Conservation (phyloP, 2,113 vertebrate genomes). For the Bambusicola thoracicus region DNA sequence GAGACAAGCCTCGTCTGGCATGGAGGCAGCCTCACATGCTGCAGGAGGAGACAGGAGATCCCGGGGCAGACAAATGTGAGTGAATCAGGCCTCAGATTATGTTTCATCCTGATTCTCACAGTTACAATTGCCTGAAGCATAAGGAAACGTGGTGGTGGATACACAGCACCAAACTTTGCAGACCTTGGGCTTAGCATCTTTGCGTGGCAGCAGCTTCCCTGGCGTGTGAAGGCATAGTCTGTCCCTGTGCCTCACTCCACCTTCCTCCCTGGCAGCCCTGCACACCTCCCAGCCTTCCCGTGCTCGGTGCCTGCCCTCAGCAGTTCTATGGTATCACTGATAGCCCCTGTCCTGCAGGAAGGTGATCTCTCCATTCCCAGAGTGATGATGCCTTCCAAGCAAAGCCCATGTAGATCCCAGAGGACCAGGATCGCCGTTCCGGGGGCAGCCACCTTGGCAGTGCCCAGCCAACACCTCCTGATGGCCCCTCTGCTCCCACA, state of each 20-base stretch:
- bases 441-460: background rate
- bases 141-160: background rate
- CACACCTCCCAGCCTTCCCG: background rate
- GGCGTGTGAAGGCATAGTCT: background rate
- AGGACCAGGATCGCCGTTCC: accelerated
- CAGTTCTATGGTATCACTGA: accelerated
- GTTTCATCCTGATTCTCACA: background rate
- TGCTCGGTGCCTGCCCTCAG: accelerated
- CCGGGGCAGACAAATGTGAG: background rate
- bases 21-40: background rate
- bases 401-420: background rate
- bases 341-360: background rate
- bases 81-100: background rate
- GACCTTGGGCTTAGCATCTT: background rate
- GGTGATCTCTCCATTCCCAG: background rate
- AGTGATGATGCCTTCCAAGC: background rate
- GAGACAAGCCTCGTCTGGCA: background rate
- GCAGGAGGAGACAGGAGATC: background rate
- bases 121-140: background rate
- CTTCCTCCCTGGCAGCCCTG: background rate
- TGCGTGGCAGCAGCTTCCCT: background rate
- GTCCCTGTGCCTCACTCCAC: accelerated
- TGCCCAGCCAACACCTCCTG: background rate
- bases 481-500: background rate
- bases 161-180: background rate